Percentiles rank a stretch among this genome's conserved stretches.
Evolutionary conservation across 2,888 invertebrate species (phyloP).

Genomic region (Drosophila eohydei): DNA sequence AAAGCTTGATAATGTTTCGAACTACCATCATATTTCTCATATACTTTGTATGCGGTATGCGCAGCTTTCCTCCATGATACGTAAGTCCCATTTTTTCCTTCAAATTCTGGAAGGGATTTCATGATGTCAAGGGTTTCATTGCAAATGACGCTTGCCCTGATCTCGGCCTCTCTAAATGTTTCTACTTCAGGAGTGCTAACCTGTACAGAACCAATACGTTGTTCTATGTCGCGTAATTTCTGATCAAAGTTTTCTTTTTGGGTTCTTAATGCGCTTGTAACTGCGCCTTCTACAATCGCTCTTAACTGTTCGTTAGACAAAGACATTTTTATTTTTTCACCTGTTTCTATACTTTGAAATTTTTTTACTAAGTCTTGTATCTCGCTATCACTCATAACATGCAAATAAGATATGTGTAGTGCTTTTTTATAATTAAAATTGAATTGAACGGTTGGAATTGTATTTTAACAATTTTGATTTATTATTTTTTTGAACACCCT

Average conservation of each 20-base stretch:
- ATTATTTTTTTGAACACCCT: neutral
- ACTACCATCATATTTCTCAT: too few relatives aligned
- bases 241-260: neutral
- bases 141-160: too few relatives aligned
- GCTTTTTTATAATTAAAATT: neutral
- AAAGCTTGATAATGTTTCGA: too few relatives aligned
- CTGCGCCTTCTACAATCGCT: neutral
- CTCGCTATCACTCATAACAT: neutral
- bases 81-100: too few relatives aligned
- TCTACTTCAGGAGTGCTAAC: too few relatives aligned
- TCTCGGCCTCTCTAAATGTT: too few relatives aligned
- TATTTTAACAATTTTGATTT: neutral
- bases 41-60: too few relatives aligned
- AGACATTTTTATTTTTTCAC: neutral
- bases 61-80: too few relatives aligned
- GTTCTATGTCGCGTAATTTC: too few relatives aligned
- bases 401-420: neutral
- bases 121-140: too few relatives aligned
- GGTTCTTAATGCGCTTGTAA: neutral
- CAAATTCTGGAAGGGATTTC: too few relatives aligned
- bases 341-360: neutral
- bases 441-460: neutral
- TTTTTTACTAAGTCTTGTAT: neutral
- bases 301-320: neutral
- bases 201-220: too few relatives aligned